phyloP scores from a whole-genome alignment of 2,888 invertebrate genomes.

The Dicycla oo region DNA sequence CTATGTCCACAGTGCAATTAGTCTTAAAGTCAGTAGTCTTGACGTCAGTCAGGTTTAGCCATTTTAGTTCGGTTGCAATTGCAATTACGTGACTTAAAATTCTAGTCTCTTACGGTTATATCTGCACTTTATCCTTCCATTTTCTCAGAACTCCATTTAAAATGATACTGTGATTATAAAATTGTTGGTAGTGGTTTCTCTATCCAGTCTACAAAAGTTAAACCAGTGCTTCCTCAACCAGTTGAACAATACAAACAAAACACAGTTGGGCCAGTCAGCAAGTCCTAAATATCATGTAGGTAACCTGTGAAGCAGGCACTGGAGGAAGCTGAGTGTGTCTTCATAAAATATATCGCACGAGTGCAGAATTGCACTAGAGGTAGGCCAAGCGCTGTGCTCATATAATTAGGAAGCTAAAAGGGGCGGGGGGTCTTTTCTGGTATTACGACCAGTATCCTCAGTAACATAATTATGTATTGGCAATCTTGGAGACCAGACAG shows the following conservation, averaged over 20 bases:
- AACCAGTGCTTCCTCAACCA: neutral
- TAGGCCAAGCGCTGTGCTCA: neutral
- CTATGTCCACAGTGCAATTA: neutral
- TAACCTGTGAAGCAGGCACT: neutral
- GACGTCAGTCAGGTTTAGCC: neutral
- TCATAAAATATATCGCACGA: neutral
- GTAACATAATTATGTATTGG: neutral
- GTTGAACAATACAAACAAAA: neutral
- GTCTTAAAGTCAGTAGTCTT: neutral
- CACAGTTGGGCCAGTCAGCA: neutral
- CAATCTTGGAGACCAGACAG: neutral
- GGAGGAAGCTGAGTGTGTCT: neutral
- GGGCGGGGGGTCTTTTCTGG: neutral
- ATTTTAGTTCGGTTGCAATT: neutral
- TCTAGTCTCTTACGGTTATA: neutral
- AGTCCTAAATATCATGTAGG: neutral
- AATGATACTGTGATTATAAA: neutral
- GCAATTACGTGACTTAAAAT: neutral
- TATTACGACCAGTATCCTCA: neutral
- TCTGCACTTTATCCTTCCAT: neutral
- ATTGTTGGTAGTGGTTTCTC: neutral
- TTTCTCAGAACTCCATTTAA: neutral
- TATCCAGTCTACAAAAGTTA: neutral
- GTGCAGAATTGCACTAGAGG: neutral
- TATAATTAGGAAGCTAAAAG: neutral